Percentiles rank a stretch among this genome's conserved stretches.
phyloP scores from a whole-genome alignment of 1,140 invertebrate species.

The Pseudomyrmex flavicornis region DNA sequence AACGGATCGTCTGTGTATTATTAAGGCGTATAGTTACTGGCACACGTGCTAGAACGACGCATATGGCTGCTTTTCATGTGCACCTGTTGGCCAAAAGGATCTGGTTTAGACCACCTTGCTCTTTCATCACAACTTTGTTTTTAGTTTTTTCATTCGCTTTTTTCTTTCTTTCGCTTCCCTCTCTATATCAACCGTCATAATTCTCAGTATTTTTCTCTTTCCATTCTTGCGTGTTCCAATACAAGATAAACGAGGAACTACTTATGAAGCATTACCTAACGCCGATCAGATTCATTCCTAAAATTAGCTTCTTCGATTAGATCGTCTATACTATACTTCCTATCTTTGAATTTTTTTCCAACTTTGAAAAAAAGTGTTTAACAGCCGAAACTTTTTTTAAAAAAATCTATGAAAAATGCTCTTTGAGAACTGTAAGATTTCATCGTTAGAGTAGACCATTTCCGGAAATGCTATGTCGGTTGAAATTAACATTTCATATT shows the following conservation, averaged over 20 bases:
- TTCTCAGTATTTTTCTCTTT: conserved; percentile 15
- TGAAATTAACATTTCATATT: too few relatives aligned
- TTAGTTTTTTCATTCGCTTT: background rate
- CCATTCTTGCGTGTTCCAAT: conserved; percentile 19
- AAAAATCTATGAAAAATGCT: too few relatives aligned
- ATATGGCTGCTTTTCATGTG: conserved; percentile 28
- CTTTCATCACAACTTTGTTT: conserved; percentile 38
- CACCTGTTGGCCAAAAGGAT: conserved; percentile 70
- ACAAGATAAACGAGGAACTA: conserved; percentile 56
- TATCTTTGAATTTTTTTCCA: background rate
- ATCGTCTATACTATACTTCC: background rate
- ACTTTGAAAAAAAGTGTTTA: background rate
- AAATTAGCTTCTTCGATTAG: conserved; percentile 57
- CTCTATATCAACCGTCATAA: conserved; percentile 21
- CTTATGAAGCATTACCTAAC: conserved; percentile 49
- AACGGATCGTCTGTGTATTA: conserved; percentile 63
- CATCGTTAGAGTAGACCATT: too few relatives aligned
- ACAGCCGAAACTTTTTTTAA: too few relatives aligned
- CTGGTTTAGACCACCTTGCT: conserved; percentile 70
- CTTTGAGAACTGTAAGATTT: too few relatives aligned
- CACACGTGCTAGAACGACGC: conserved; percentile 67
- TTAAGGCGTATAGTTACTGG: conserved; percentile 71
- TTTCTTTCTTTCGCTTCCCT: background rate
- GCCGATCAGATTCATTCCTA: background rate
- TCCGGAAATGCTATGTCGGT: too few relatives aligned